Base-by-base conservation (phyloP, 1,140 invertebrate species). In the Procambarus virginalis region DNA sequence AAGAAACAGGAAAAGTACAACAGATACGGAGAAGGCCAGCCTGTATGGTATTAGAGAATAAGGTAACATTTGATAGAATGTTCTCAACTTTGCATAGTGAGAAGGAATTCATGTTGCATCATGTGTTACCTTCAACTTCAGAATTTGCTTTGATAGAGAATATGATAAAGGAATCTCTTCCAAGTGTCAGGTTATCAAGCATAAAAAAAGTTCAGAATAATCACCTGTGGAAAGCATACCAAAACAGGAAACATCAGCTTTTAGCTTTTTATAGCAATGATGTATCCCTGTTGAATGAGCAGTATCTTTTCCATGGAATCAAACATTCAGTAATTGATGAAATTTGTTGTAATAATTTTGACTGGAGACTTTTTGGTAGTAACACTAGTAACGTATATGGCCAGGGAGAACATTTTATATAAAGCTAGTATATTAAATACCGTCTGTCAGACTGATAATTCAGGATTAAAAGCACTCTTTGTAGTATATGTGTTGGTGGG, bases 301-400 rank as follows among this genome's bases (percentile, higher is more conserved):
- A 92, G 82, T 92, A 89, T 64, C 73, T 92, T 14, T 92, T 92
- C 70, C 91, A 92, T 76, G 89, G 91, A 22, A 92, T 89, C 8
- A 76, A 82, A 9, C 86, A 84, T 20, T 46, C 22, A 12, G 91
- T 87, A 17, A 68, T 92, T 22, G 82, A 92, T 45, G 4, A 82
- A 55, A 92, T 92, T 68, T 92, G 90, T 58, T 48, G 68, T 45
- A 75, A 85, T 2, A 92, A 91, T 78, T 84, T 92, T 14, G 89
- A 92, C 48, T 92, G 91, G 91, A 87, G 86, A 58, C 89, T 92
- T 22, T 91, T 55, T 86, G 91, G 91, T 10, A 83, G 73, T n/a
- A 92, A 92, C 46, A 86, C 91, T 34, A 89, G 91, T 5, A 79
- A 81, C 76, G 64, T 91, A 12, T 89, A 82, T 89, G 91, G 91